These are phyloP conservation scores for Melanotus villosus DNA, from an alignment of 2,888 invertebrate species.

Conservation along the genomic window DNA sequence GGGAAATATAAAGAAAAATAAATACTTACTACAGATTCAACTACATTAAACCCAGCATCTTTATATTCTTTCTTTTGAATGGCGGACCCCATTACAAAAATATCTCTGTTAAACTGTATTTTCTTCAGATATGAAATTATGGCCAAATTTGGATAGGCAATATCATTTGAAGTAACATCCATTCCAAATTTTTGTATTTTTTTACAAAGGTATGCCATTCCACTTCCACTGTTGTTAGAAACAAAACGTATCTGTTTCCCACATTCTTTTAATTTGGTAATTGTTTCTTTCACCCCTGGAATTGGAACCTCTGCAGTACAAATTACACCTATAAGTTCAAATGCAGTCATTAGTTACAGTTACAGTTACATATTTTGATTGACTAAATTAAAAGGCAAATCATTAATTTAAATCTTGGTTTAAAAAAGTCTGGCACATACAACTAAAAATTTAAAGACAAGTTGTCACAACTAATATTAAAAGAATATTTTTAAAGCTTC, in stretches of 20 bases:
- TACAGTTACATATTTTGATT: too few relatives aligned
- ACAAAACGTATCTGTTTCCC: constrained; percentile 67
- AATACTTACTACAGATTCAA: constrained; percentile 68
- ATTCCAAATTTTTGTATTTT: constrained; percentile 48
- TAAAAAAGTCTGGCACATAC: too few relatives aligned
- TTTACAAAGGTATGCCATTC: constrained; percentile 61
- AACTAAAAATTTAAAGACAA: too few relatives aligned
- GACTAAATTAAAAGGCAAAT: constrained; percentile 14
- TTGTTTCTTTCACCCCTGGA: constrained; percentile 68
- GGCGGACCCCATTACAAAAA: constrained; percentile 68
- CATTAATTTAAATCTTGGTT: too few relatives aligned
- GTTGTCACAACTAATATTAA: too few relatives aligned
- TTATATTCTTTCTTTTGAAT: constrained; percentile 65
- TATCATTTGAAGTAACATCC: constrained; percentile 61
- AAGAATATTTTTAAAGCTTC: too few relatives aligned
- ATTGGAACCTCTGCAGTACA: constrained; percentile 65
- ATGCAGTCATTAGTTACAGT: too few relatives aligned
- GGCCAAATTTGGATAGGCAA: constrained; percentile 70
- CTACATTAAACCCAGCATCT: constrained; percentile 67
- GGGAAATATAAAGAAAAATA: neutral
- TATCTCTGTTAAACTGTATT: constrained; percentile 69
- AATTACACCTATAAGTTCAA: constrained; percentile 74
- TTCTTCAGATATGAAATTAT: constrained; percentile 72
- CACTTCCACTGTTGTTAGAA: constrained; percentile 55
- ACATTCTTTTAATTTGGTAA: constrained; percentile 67